A percentile compares a stretch with the other conserved stretches of the same genome.
Evolutionary conservation across 2,113 vertebrate genomes (phyloP).

Genomic region (Petroica traversi): DNA sequence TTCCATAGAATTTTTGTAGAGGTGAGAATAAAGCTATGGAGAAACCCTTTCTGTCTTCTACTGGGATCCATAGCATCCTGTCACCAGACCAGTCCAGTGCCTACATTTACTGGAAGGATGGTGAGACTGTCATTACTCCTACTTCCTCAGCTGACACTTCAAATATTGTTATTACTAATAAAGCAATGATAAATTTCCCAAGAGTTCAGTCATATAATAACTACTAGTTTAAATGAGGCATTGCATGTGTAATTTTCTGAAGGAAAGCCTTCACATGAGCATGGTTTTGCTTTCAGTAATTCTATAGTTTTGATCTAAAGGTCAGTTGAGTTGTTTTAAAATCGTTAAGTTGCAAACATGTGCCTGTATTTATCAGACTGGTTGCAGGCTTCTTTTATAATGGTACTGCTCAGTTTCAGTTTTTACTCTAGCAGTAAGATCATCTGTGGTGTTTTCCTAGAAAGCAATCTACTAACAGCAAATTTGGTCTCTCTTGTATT

Average conservation of each 20-base stretch:
- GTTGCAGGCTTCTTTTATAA: not conserved
- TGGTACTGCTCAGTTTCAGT: not conserved
- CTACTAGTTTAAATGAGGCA: not conserved
- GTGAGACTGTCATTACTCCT: not conserved
- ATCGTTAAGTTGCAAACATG: not conserved
- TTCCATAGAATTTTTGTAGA: not conserved
- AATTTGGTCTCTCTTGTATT: not conserved
- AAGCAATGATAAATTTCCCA: not conserved
- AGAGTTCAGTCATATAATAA: not conserved
- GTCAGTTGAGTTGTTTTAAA: not conserved
- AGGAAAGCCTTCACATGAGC: not conserved
- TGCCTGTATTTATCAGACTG: not conserved
- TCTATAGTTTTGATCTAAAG: not conserved
- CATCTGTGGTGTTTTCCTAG: not conserved
- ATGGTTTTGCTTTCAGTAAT: not conserved
- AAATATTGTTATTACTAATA: not conserved
- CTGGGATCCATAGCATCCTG: not conserved
- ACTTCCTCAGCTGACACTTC: not conserved
- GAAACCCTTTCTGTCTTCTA: not conserved
- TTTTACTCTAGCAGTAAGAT: not conserved
- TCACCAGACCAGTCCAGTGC: not conserved
- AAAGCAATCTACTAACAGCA: not conserved
- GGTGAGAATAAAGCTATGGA: not conserved
- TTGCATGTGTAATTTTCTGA: not conserved
- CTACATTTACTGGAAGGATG: not conserved